Evolutionary conservation across 1,140 invertebrate species (phyloP), one percentile per base, ranked within the genome.

Genomic region (Diabrotica undecimpunctata): DNA sequence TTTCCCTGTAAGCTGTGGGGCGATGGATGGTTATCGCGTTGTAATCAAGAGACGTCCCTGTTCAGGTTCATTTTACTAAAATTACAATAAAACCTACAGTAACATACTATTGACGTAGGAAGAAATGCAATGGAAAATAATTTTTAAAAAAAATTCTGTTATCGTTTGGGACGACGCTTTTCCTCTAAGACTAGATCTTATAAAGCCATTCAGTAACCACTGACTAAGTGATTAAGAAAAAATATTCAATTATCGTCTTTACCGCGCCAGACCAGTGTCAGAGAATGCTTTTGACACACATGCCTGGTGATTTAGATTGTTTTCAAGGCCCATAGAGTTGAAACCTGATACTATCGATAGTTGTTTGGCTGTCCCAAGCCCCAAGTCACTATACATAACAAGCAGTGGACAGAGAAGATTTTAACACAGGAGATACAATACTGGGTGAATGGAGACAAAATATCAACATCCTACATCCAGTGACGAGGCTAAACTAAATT

Each of bases 21-120:
- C 77, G 11, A 67, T 83, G 8, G 81, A 82, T 70, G 79, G 79
- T n/a, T 82, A 81, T 64, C 80, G 70, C 54, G 54, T 68, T 54
- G 58, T 66, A 1, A 63, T 72, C 13, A 64, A 60, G 63, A 64
- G 59, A 64, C 70, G 64, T 54, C 6, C 4, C 14, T 57, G 62
- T 10, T 62, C 61, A 46, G 69, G 70, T 13, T 64, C 62, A 13
- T 63, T 67, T 25, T 69, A 61, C 57, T 72, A 39, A 41, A 71
- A 71, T 58, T 66, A 71, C 56, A 82, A 82, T 69, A 67, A 76
- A 62, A 62, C 58, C 51, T 77, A 74, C 61, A 78, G 73, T 67
- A 73, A 77, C 13, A 77, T 83, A 39, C 61, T 83, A 13, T 66
- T 82, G 61, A 80, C 79, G 7, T 54, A 78, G 39, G 76, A 74